phyloP scores from a whole-genome alignment of 2,888 invertebrate species.

The Dasysyrphus tricinctus region DNA sequence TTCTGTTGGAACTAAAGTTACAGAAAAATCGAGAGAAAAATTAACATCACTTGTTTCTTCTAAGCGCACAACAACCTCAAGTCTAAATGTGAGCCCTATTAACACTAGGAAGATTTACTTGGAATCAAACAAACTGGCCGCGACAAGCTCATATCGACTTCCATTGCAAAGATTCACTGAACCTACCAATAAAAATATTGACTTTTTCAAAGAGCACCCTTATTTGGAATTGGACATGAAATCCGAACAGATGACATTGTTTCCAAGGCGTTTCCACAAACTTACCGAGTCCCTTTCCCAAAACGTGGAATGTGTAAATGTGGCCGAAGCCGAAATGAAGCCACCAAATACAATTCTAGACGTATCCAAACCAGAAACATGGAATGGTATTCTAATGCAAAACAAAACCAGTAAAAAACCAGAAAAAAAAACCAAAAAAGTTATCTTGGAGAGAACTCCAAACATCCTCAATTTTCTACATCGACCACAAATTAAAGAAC shows the following conservation, averaged over 20 bases:
- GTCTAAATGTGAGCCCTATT: background rate
- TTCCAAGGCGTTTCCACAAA: conserved; percentile 41
- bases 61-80: background rate
- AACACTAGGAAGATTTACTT: background rate
- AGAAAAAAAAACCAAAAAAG: background rate
- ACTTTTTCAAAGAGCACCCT: conserved; percentile 56
- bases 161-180: conserved; percentile 54
- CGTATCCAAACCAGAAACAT: conserved; percentile 11
- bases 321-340: conserved; percentile 17
- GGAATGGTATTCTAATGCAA: conserved; percentile 40
- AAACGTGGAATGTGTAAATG: conserved; percentile 9
- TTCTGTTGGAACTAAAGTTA: background rate
- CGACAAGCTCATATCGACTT: background rate
- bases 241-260: conserved; percentile 32
- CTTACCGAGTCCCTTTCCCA: background rate
- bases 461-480: background rate
- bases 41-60: no score
- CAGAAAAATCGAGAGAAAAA: background rate
- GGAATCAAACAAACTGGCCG: background rate
- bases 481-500: background rate
- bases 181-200: background rate
- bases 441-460: background rate
- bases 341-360: background rate
- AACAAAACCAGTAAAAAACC: background rate
- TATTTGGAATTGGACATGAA: conserved; percentile 31